Percentiles rank a stretch among this genome's conserved stretches.
phyloP scores from a whole-genome alignment of 2,113 vertebrate genomes.

The Rhipidura dahli region DNA sequence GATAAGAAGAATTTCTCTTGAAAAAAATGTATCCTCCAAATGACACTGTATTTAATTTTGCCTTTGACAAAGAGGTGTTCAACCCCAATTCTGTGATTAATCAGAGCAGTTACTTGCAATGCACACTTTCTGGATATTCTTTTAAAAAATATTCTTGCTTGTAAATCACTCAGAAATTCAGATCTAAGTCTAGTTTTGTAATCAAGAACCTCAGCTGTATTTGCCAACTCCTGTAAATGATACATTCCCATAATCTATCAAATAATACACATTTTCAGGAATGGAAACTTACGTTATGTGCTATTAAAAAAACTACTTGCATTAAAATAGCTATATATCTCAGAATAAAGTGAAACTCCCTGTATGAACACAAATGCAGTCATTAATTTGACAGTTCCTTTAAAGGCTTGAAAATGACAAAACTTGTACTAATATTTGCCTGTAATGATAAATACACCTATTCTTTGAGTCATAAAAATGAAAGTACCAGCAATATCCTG shows the following conservation, averaged over 20 bases:
- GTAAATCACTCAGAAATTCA: not conserved
- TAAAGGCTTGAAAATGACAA: not conserved
- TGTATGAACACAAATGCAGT: not conserved
- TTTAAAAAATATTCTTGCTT: not conserved
- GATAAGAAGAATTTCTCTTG: not conserved
- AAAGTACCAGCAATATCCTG: not conserved
- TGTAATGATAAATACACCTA: not conserved
- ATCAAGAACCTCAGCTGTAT: not conserved
- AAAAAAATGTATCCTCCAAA: not conserved
- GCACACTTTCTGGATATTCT: not conserved
- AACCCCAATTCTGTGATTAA: not conserved
- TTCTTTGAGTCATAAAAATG: not conserved
- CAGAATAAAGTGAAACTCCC: not conserved
- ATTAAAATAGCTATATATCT: not conserved
- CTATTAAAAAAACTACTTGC: not conserved
- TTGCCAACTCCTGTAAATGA: not conserved
- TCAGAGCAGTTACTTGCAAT: not conserved
- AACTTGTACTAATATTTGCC: not conserved
- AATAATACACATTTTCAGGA: not conserved
- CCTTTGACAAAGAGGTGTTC: not conserved
- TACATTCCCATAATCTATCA: not conserved
- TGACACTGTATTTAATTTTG: not conserved
- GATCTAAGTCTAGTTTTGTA: not conserved
- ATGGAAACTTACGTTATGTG: not conserved
- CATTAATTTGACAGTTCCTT: not conserved